Conservation (phyloP, 1,140 invertebrate genomes). For the Drosophila mauritiana region DNA sequence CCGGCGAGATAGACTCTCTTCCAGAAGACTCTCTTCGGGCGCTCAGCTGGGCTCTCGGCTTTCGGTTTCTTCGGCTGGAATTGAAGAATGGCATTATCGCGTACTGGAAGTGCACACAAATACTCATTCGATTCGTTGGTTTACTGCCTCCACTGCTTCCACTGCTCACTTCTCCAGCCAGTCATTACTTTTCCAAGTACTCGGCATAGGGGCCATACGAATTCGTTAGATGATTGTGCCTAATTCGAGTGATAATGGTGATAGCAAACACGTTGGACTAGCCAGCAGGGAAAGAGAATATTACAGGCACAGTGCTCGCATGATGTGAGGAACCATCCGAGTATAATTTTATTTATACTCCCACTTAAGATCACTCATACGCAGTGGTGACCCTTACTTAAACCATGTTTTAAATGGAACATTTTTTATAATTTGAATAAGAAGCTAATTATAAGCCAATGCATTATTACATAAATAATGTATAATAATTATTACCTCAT, state of each 20-base stretch:
- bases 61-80: conserved; percentile 15
- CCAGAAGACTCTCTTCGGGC: not conserved
- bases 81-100: conserved; percentile 20
- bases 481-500: too few relatives aligned
- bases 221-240: conserved; percentile 36
- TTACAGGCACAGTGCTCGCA: conserved; percentile 10
- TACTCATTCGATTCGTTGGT: not conserved
- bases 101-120: conserved; percentile 17
- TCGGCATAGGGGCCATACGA: not conserved
- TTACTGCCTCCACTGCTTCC: not conserved
- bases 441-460: too few relatives aligned
- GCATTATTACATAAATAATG: too few relatives aligned
- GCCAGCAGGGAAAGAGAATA: conserved; percentile 16
- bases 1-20: not conserved
- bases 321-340: too few relatives aligned
- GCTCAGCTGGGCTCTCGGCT: conserved; percentile 1
- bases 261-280: conserved; percentile 33
- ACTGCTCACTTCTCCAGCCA: conserved; percentile 13
- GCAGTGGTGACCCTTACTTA: not conserved
- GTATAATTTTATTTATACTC: too few relatives aligned
- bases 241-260: conserved; percentile 60
- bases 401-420: too few relatives aligned
- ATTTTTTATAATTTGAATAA: too few relatives aligned
- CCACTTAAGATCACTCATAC: not conserved
- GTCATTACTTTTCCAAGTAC: conserved; percentile 24